These are phyloP conservation scores for Halichoerus grypus DNA, from an alignment of 2,113 vertebrate genomes.

Conservation along the genomic window DNA sequence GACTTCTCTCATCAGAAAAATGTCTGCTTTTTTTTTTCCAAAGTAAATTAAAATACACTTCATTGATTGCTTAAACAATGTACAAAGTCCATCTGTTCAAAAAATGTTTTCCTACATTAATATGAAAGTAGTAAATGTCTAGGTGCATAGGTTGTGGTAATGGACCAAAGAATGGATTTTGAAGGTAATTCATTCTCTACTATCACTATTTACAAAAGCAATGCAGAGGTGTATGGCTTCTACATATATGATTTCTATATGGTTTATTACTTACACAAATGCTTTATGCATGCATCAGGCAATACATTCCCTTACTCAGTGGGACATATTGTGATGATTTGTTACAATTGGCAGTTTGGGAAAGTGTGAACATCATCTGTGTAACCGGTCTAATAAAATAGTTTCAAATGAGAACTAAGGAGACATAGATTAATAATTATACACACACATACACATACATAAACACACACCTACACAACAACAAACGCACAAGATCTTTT, in stretches of 20 bases:
- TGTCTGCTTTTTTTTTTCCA: background rate
- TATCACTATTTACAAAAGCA: background rate
- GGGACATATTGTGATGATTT: background rate
- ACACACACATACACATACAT: background rate
- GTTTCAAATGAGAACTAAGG: constrained; percentile 21
- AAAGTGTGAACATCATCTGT: background rate
- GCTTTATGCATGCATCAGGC: background rate
- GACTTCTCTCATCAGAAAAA: background rate
- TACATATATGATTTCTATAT: background rate
- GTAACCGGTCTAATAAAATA: background rate
- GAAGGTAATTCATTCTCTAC: background rate
- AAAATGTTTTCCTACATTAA: constrained; percentile 15
- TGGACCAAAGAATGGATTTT: background rate
- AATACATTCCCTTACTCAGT: background rate
- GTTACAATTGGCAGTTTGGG: background rate
- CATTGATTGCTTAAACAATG: constrained; percentile 35
- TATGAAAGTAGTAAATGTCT: background rate
- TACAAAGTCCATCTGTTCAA: background rate
- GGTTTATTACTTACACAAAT: background rate
- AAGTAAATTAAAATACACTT: constrained; percentile 42
- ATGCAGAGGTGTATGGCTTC: background rate
- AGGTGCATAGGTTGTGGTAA: background rate
- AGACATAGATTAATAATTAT: background rate
- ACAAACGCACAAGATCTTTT: background rate
- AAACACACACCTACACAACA: background rate